These are phyloP conservation scores for Hydroisotoma schaefferi DNA, from an alignment of 2,888 invertebrate species.

Conservation along the genomic window DNA sequence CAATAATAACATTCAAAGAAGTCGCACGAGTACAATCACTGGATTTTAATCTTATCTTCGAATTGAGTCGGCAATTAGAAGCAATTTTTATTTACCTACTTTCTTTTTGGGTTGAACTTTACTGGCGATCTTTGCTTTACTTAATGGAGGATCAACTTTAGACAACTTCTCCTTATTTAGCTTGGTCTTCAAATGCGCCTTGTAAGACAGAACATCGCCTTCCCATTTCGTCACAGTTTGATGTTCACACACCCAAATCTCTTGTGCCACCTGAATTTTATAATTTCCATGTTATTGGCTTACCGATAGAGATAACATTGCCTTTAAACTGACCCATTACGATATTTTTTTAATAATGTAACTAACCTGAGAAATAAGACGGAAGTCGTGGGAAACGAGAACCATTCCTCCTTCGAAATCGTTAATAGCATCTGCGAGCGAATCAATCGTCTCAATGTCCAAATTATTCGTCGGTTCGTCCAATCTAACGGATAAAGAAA, in stretches of 20 bases:
- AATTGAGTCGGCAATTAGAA: too few relatives aligned
- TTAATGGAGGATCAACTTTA: background rate
- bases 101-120: conserved; percentile 10
- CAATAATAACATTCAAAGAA: too few relatives aligned
- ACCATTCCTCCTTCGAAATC: conserved; percentile 99
- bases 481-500: conserved; percentile 52
- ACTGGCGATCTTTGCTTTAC: background rate
- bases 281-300: background rate
- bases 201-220: conserved; percentile 92
- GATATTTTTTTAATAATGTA: background rate
- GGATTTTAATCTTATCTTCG: too few relatives aligned
- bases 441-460: conserved; percentile 98
- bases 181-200: conserved; percentile 85
- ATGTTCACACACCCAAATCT: conserved; percentile 99
- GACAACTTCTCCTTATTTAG: conserved; percentile 67
- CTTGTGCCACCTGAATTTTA: conserved; percentile 82
- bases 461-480: conserved; percentile 57
- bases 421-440: conserved; percentile 93
- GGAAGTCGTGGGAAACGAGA: conserved; percentile 98
- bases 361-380: conserved; percentile 92
- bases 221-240: conserved; percentile 94
- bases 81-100: conserved; percentile 2
- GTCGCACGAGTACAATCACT: too few relatives aligned
- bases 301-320: background rate
- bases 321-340: background rate